Evolutionary conservation across 1,140 invertebrate species (phyloP), one percentile per base, ranked within the genome.

Genomic region (Cryptotermes secundus): DNA sequence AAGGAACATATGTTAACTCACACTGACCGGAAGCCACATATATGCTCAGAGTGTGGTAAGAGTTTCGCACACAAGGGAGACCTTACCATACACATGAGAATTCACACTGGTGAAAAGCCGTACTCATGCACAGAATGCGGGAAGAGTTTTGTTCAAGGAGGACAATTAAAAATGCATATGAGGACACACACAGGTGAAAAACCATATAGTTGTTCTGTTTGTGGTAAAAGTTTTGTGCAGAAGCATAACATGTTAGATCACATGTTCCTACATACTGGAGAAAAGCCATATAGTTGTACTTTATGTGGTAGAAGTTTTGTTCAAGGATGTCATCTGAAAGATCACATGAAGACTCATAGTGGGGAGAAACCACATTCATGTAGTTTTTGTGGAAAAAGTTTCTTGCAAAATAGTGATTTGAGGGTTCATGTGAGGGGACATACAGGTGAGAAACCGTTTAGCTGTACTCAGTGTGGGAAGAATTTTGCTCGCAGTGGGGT

Each of bases 21-120:
- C 83, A 93, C 92, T 0, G 91, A 93, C 35, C 90, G 92, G 86
- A 91, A 93, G 79, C 93, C 93, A 0, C 94, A 92, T 85, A 90
- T 92, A 22, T 95, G 94, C 86, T 92, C 94, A 84, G 88, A 91
- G 72, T 95, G 93, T 84, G 92, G 94, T 22, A 94, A 96, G 87
- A 91, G 93, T 16, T 93, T 93, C 87, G 93, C 92, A 84, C 94
- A 93, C 0, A 92, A 92, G 45, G 92, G 93, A 87, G 88, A 80
- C n/a, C 82, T 92, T 83, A 92, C 94, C 84, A 94, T 95, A 34
- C 95, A 96, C 89, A 93, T 95, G 86, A 90, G 95, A 86, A 93
- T 94, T 87, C 95, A 96, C 89, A 95, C 94, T 35, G 95, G 95
- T 16, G 94, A 95, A 88, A 89, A 93, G 79, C 94, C 95, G 0